Conservation (phyloP, 2,113 vertebrate genomes). For the Melanerpes formicivorus region DNA sequence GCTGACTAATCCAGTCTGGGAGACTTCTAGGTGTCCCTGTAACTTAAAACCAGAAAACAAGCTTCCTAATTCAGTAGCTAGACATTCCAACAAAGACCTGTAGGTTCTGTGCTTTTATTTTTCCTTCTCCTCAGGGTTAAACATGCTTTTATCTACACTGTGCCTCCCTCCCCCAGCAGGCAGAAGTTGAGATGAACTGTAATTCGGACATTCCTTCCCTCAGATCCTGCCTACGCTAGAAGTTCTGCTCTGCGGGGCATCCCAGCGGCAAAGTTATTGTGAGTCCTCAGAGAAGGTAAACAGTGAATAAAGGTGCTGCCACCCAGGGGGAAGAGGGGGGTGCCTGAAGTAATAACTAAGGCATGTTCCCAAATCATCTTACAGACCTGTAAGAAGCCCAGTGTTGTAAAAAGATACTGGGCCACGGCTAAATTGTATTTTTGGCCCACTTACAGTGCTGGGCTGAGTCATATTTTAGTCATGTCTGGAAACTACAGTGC, state of each 20-base stretch:
- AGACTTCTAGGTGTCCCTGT: conserved; percentile 70
- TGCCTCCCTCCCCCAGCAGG: conserved; percentile 47
- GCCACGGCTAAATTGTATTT: neutral
- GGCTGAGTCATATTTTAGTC: conserved; percentile 51
- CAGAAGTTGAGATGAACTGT: conserved; percentile 26
- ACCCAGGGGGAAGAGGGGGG: neutral
- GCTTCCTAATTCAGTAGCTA: conserved; percentile 70
- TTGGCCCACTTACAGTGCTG: neutral
- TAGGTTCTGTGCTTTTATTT: conserved; percentile 63
- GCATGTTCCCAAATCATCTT: neutral
- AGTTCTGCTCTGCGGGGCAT: neutral
- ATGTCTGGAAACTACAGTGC: conserved; percentile 39
- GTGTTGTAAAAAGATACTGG: neutral
- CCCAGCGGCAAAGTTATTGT: neutral
- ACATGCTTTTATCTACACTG: conserved; percentile 40
- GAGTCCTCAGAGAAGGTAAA: neutral
- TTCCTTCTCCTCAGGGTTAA: conserved; percentile 63
- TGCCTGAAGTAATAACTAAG: neutral
- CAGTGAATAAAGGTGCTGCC: neutral
- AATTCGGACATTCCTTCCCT: conserved; percentile 55
- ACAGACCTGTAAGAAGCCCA: neutral
- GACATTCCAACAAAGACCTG: conserved; percentile 68
- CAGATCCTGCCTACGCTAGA: neutral
- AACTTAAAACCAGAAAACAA: conserved; percentile 71
- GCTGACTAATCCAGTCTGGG: conserved; percentile 76